Evolutionary conservation across 2,113 vertebrate genomes (phyloP).

Genomic region (Leptodactylus fuscus): DNA sequence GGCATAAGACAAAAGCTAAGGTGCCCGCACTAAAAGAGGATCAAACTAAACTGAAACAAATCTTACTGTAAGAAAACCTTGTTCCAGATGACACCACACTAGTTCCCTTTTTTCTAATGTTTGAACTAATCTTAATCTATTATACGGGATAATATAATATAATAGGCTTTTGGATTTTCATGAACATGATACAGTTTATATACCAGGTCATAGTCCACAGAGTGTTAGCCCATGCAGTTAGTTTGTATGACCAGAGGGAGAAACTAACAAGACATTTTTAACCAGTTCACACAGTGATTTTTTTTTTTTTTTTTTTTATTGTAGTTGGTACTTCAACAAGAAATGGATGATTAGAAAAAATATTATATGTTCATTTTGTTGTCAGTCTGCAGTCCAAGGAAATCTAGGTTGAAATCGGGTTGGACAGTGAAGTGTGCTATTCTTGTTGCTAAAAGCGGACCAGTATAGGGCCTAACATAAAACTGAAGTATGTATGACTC

Average conservation of each 20-base stretch:
- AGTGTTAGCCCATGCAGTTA: not conserved
- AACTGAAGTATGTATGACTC: no score
- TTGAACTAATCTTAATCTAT: not conserved
- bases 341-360: no score
- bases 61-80: not conserved
- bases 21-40: not conserved
- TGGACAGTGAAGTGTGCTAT: no score
- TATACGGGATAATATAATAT: not conserved
- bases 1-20: slow-evolving; percentile 2
- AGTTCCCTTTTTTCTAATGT: not conserved
- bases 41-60: slow-evolving; percentile 29
- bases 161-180: not conserved
- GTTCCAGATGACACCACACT: not conserved
- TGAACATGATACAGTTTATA: not conserved
- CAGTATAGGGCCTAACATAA: no score
- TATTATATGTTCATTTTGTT: no score
- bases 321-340: no score
- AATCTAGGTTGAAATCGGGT: no score
- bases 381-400: no score
- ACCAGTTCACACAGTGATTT: no score
- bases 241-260: not conserved
- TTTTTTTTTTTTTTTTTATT: no score
- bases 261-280: no score
- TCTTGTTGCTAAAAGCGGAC: no score
- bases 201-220: not conserved